Evolutionary conservation across 2,888 invertebrate species (phyloP), one percentile per base, ranked within the genome.

Genomic region (Mechanitis messenoides): DNA sequence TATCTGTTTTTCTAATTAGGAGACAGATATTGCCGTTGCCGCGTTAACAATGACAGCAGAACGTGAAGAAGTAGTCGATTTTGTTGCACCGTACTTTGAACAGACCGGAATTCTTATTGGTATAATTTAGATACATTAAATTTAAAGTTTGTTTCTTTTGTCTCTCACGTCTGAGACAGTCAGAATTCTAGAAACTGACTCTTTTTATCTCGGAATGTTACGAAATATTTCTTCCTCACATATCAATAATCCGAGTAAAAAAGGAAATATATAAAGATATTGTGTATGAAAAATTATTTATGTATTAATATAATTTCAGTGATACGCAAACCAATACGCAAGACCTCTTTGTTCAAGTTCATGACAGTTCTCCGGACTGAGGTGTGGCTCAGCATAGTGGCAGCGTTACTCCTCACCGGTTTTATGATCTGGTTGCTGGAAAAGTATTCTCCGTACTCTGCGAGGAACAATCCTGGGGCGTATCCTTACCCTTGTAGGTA

Each of bases 31-130:
- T 54, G 94, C 94, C 0, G 92, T 97, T 1, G 94, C 95, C 0
- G 94, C 97, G 0, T 82, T 97, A 50, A 95, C 95, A 3, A 97
- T 97, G 96, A 97, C 97, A 1, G 95, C 97, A 0, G 97, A 97
- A 71, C 91, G 96, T 50, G 97, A 97, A 77, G 96, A 96, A 80
- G 95, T 96, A 0, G 93, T 97, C 0, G 97, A 97, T 79, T 97
- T 96, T 73, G 94, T 97, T 3, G 95, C 96, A 0, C 97, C 97
- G 0, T 97, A 97, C 82, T 97, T 95, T 73, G 97, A 97, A 72
- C 96, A 96, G 80, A 95, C 96, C 0, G 97, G 97, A n/a, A 95
- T 97, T 66, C 92, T 95, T 4, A 97, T 97, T 68, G 95, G 95
- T 95, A 86, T 82, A 78, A 61, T 47, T 85, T 83, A 3, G 2